These are phyloP conservation scores for Homalodisca vitripennis DNA, from an alignment of 1,140 invertebrate species.

Conservation along the genomic window DNA sequence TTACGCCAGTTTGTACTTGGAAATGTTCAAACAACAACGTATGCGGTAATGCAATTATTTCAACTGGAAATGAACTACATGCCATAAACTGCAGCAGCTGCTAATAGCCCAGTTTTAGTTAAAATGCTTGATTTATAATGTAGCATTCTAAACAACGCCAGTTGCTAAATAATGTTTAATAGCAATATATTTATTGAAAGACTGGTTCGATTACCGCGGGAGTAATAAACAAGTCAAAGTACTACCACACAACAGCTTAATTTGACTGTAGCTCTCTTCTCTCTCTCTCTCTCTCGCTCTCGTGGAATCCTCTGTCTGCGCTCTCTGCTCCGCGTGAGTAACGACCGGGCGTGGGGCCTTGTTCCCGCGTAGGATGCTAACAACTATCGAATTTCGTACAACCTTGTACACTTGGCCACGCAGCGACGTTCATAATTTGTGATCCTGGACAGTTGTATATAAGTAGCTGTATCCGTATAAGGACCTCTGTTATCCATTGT, in stretches of 20 bases:
- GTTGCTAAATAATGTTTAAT: constrained; percentile 7
- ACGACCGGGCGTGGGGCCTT: not conserved
- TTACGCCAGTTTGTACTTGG: no score
- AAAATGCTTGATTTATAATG: not conserved
- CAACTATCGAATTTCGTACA: constrained; percentile 13
- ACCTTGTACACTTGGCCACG: not conserved
- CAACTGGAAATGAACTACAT: constrained; percentile 7
- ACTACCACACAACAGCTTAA: constrained; percentile 7
- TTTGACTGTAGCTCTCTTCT: not conserved
- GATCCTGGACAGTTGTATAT: no score
- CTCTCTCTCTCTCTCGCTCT: not conserved
- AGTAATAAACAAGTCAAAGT: not conserved
- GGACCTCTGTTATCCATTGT: no score
- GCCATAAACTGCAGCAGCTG: not conserved
- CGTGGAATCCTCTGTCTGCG: not conserved
- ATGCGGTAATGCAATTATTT: no score
- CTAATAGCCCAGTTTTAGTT: not conserved
- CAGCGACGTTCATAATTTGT: not conserved
- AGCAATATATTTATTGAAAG: not conserved
- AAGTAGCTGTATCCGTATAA: no score
- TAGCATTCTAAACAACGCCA: not conserved
- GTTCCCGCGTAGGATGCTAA: constrained; percentile 4
- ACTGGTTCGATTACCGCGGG: not conserved
- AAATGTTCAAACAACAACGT: no score
- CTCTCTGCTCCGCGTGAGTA: constrained; percentile 1